Conservation (phyloP, 2,113 vertebrate genomes). For the Salvelinus fontinalis region DNA sequence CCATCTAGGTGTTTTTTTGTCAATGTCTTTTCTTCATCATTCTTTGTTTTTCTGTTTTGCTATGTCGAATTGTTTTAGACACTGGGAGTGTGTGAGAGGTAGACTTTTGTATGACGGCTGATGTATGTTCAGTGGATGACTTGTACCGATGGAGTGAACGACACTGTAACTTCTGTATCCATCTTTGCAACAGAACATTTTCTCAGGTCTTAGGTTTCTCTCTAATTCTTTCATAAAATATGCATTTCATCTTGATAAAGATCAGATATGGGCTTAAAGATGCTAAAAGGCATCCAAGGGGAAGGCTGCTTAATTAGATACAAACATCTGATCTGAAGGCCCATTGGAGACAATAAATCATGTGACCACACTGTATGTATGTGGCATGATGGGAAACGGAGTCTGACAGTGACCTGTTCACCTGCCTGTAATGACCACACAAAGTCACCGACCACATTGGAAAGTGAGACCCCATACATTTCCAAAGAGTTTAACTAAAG, state of each 20-base stretch:
- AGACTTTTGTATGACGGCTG: constrained; percentile 22
- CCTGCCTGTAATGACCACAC: constrained; percentile 38
- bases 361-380: constrained; percentile 27
- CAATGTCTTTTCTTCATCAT: constrained; percentile 23
- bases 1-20: constrained; percentile 38
- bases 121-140: constrained; percentile 19
- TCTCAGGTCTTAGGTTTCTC: constrained; percentile 69
- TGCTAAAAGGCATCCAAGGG: constrained; percentile 31
- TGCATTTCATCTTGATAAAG: constrained; percentile 59
- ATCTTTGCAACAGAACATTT: constrained; percentile 48
- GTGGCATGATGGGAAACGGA: constrained; percentile 46
- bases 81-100: neutral
- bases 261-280: constrained; percentile 48
- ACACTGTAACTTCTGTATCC: constrained; percentile 57
- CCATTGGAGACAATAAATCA: constrained; percentile 36
- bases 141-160: constrained; percentile 39
- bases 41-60: constrained; percentile 41
- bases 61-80: constrained; percentile 37
- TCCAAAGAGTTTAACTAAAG: constrained; percentile 32
- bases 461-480: constrained; percentile 43
- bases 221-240: constrained; percentile 52
- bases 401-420: constrained; percentile 46
- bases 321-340: constrained; percentile 25
- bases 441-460: constrained; percentile 48
- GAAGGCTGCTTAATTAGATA: constrained; percentile 5